These are phyloP conservation scores for Limnephilus lunatus DNA, from an alignment of 2,888 invertebrate genomes.

Conservation along the genomic window DNA sequence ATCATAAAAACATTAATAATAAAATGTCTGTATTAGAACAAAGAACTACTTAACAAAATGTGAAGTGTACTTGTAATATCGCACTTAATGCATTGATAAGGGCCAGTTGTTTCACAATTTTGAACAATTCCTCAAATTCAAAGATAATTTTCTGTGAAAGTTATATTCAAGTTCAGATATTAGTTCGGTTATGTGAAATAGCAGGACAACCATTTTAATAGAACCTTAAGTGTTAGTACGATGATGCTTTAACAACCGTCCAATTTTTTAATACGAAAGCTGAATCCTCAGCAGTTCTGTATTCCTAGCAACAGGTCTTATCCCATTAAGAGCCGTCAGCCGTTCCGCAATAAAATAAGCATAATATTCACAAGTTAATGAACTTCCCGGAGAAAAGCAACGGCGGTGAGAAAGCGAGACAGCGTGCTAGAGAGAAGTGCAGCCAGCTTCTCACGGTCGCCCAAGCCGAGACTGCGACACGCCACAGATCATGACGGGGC, in stretches of 20 bases:
- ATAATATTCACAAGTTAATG: constrained; percentile 30
- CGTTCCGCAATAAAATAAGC: constrained; percentile 28
- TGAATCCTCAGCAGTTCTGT: background rate
- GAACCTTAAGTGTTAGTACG: no score
- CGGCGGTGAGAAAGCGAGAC: background rate
- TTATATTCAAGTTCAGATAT: no score
- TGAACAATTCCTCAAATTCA: no score
- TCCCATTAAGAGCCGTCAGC: background rate
- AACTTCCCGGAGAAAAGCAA: constrained; percentile 22
- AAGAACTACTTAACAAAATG: no score
- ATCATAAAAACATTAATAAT: no score
- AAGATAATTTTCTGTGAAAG: no score
- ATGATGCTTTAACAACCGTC: background rate
- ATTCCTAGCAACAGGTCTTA: background rate
- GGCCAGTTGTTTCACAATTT: no score
- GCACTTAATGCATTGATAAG: no score
- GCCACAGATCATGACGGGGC: background rate
- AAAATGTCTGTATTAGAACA: no score
- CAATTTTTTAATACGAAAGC: background rate
- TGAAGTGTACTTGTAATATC: no score
- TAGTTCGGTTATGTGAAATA: no score
- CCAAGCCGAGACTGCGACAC: background rate
- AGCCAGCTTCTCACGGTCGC: constrained; percentile 5
- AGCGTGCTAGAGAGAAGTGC: background rate
- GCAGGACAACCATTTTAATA: no score